phyloP scores from a whole-genome alignment of 1,140 invertebrate genomes.

The Ceratina japonica region DNA sequence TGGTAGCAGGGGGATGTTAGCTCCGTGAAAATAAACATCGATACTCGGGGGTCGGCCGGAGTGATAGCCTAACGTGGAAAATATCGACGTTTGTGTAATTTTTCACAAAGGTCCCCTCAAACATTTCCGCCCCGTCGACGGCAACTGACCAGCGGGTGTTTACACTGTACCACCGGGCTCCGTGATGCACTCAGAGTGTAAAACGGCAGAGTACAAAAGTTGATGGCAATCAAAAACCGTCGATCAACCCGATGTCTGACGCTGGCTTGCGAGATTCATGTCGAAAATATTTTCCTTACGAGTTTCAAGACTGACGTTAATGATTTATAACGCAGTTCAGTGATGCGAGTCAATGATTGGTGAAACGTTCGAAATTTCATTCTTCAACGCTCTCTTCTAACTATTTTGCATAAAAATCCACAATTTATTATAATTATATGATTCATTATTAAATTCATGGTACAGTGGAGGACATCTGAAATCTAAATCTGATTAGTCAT shows the following conservation, averaged over 20 bases:
- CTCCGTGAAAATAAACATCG: constrained; percentile 24
- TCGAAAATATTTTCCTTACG: constrained; percentile 53
- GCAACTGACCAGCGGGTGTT: constrained; percentile 46
- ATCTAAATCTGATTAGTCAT: too few species aligned
- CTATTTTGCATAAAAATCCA: too few species aligned
- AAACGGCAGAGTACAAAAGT: not conserved
- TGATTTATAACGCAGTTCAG: too few species aligned
- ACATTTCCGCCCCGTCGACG: constrained; percentile 28
- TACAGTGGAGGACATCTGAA: too few species aligned
- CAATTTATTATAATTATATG: too few species aligned
- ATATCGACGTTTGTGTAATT: constrained; percentile 40
- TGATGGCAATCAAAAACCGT: constrained; percentile 52
- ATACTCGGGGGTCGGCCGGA: not conserved
- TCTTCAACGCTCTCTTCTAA: too few species aligned
- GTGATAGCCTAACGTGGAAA: constrained; percentile 11
- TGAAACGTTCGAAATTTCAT: too few species aligned
- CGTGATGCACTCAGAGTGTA: constrained; percentile 37
- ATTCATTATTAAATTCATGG: too few species aligned
- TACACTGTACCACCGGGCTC: constrained; percentile 34
- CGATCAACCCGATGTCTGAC: constrained; percentile 12
- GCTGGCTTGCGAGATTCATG: constrained; percentile 38
- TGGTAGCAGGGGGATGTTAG: not conserved
- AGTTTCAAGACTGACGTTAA: too few species aligned
- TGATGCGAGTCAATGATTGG: too few species aligned
- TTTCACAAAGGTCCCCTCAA: constrained; percentile 43